Evolutionary conservation across 2,113 vertebrate genomes (phyloP).

Genomic region (Rhea americana): DNA sequence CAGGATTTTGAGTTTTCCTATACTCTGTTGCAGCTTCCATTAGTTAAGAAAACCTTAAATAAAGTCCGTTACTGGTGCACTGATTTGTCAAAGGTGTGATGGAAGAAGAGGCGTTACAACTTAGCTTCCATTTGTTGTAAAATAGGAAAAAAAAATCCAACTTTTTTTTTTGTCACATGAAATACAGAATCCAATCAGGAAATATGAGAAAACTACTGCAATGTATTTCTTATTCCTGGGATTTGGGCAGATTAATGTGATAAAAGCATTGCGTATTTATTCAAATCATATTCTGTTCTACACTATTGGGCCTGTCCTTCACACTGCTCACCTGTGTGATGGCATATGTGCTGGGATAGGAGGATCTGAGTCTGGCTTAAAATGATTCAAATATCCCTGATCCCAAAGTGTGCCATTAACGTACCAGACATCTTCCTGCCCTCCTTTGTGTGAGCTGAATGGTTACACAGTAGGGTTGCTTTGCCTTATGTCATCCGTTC

Average conservation of each 20-base stretch:
- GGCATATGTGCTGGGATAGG: not conserved
- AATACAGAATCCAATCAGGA: not conserved
- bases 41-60: not conserved
- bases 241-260: not conserved
- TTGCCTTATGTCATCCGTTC: not conserved
- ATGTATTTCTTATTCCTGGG: not conserved
- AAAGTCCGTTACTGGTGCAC: not conserved
- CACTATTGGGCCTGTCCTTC: not conserved
- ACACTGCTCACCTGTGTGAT: not conserved
- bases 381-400: not conserved
- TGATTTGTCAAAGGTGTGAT: not conserved
- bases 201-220: not conserved
- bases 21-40: not conserved
- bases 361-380: not conserved
- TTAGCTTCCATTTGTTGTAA: not conserved
- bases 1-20: not conserved
- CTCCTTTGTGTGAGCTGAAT: not conserved
- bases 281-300: not conserved
- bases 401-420: not conserved
- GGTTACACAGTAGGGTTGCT: not conserved
- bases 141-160: not conserved
- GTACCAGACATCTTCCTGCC: not conserved
- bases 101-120: not conserved
- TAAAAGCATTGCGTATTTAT: not conserved
- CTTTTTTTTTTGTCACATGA: not conserved